Percentiles rank a stretch among this genome's conserved stretches.
These are phyloP conservation scores for Campylorhamphus procurvoides DNA, from an alignment of 2,113 vertebrate species.

Conservation along the genomic window DNA sequence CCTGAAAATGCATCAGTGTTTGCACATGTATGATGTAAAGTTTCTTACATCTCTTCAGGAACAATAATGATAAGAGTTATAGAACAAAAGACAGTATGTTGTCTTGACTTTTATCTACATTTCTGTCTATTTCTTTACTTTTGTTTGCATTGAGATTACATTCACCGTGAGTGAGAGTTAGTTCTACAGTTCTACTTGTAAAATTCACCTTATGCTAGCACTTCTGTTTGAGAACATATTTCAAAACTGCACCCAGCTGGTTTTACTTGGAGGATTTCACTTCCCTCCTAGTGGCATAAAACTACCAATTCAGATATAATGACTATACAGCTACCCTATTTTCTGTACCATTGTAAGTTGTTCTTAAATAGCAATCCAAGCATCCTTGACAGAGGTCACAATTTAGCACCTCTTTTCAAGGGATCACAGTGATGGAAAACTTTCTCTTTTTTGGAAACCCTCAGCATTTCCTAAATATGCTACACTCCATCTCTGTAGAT, in stretches of 20 bases:
- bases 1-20: not conserved
- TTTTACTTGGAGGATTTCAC: not conserved
- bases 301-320: not conserved
- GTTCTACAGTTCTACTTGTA: not conserved
- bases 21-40: not conserved
- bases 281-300: not conserved
- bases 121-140: not conserved
- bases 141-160: not conserved
- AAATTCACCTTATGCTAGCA: conserved; percentile 28
- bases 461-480: not conserved
- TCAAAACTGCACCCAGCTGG: not conserved
- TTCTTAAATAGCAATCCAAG: not conserved
- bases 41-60: not conserved
- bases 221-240: conserved; percentile 5
- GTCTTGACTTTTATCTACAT: not conserved
- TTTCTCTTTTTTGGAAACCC: not conserved
- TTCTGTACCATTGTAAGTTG: not conserved
- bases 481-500: not conserved
- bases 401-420: not conserved
- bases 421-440: not conserved
- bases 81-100: not conserved
- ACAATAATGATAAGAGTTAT: not conserved
- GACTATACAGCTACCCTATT: not conserved
- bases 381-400: not conserved
- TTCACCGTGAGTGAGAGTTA: not conserved